Conservation (phyloP, 2,113 vertebrate species). For the Neotoma lepida region DNA sequence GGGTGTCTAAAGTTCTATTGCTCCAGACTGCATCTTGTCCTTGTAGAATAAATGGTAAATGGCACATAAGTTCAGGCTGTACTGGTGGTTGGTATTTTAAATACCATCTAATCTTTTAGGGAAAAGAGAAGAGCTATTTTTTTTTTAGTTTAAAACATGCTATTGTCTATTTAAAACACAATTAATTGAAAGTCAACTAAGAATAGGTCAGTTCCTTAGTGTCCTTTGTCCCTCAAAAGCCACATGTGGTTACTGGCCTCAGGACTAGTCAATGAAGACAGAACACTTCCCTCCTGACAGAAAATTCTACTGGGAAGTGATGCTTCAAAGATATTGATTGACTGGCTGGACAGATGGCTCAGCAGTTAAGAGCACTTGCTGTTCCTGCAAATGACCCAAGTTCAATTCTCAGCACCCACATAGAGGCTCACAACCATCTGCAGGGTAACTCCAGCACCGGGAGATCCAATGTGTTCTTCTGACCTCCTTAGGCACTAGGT, state of each 20-base stretch:
- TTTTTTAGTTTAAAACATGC: not conserved
- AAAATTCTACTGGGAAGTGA: not conserved
- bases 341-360: not conserved
- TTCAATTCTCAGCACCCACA: not conserved
- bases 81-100: slow-evolving; percentile 49
- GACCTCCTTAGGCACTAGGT: not conserved
- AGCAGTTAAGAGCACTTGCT: not conserved
- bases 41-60: slow-evolving; percentile 19
- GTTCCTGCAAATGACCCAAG: not conserved
- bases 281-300: not conserved
- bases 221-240: not conserved
- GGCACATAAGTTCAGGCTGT: not conserved
- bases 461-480: not conserved
- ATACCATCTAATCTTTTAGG: slow-evolving; percentile 41
- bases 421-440: not conserved
- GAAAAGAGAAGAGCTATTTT: not conserved
- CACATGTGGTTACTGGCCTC: not conserved
- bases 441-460: not conserved
- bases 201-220: not conserved
- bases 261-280: not conserved
- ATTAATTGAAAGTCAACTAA: slow-evolving; percentile 18
- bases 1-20: slow-evolving; percentile 6
- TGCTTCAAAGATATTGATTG: not conserved
- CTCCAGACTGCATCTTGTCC: not conserved
- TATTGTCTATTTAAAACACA: slow-evolving; percentile 25